phyloP scores from a whole-genome alignment of 2,888 invertebrate genomes.

The Cancer borealis region DNA sequence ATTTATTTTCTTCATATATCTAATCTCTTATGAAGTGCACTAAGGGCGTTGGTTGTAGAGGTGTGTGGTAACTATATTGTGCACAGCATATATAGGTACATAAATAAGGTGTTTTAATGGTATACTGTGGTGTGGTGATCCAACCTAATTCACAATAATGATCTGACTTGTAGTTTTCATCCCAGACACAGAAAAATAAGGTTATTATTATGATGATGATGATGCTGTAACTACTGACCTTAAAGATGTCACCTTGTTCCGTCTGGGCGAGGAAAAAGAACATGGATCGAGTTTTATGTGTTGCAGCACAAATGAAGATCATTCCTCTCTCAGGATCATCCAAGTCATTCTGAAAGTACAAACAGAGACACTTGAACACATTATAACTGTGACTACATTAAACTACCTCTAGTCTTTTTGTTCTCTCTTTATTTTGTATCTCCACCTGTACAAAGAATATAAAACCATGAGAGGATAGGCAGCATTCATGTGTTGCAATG shows the following conservation, averaged over 20 bases:
- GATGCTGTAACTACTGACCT: constrained; percentile 79
- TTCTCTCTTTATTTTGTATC: no score
- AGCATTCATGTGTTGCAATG: no score
- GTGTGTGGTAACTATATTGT: no score
- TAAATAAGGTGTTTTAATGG: no score
- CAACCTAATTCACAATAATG: no score
- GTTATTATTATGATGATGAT: not conserved
- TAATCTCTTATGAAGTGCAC: not conserved
- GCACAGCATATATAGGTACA: no score
- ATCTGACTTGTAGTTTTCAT: no score
- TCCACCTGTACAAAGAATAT: no score
- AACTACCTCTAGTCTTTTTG: not conserved
- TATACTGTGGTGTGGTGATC: no score
- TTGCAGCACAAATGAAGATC: constrained; percentile 99
- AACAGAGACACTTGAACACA: not conserved
- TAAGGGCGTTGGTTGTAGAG: not conserved
- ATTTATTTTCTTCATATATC: no score
- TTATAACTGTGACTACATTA: not conserved
- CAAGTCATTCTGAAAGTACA: constrained; percentile 88
- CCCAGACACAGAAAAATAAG: not conserved
- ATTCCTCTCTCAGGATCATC: constrained; percentile 99
- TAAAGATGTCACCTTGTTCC: constrained; percentile 98
- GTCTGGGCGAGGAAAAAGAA: constrained; percentile 99
- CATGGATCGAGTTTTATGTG: constrained; percentile 99
- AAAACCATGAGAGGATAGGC: no score